These are phyloP conservation scores for Eunapius fragilis DNA, from an alignment of 37 sponge, comb jelly and placozoan genomes.

Conservation along the genomic window DNA sequence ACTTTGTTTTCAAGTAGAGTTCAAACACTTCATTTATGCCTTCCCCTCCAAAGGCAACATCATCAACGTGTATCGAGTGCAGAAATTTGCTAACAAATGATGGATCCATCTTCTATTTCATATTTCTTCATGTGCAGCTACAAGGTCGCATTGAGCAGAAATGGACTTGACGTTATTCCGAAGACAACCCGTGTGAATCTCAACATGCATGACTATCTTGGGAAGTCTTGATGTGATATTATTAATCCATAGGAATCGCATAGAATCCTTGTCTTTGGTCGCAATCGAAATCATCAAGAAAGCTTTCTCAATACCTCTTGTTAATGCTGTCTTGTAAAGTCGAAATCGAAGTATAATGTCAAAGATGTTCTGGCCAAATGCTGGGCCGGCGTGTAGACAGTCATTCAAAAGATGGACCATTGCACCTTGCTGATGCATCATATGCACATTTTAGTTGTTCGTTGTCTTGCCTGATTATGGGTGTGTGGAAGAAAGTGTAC, in stretches of 20 bases:
- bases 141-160: conserved; percentile 19
- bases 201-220: neutral
- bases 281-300: conserved; percentile 21
- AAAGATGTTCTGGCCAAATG: conserved; percentile 10
- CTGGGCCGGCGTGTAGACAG: conserved; percentile 14
- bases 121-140: conserved; percentile 7
- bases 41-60: conserved; percentile 10
- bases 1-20: conserved; percentile 1
- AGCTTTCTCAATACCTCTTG: conserved; percentile 24
- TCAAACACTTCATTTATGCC: conserved; percentile 1
- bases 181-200: conserved; percentile 20
- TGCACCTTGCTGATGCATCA: conserved; percentile 21
- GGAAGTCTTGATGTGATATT: neutral
- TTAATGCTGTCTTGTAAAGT: neutral
- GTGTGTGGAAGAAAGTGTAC: conserved; percentile 23
- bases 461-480: conserved; percentile 17
- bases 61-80: conserved; percentile 24
- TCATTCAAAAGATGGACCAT: conserved; percentile 33
- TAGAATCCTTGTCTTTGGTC: neutral
- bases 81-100: neutral
- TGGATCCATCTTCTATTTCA: neutral
- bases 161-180: conserved; percentile 12
- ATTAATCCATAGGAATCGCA: conserved; percentile 19
- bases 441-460: conserved; percentile 25
- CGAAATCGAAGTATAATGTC: conserved; percentile 27